Percentiles rank a stretch among this genome's conserved stretches.
Conservation (phyloP, 2,113 vertebrate genomes). For the Gopherus evgoodei region DNA sequence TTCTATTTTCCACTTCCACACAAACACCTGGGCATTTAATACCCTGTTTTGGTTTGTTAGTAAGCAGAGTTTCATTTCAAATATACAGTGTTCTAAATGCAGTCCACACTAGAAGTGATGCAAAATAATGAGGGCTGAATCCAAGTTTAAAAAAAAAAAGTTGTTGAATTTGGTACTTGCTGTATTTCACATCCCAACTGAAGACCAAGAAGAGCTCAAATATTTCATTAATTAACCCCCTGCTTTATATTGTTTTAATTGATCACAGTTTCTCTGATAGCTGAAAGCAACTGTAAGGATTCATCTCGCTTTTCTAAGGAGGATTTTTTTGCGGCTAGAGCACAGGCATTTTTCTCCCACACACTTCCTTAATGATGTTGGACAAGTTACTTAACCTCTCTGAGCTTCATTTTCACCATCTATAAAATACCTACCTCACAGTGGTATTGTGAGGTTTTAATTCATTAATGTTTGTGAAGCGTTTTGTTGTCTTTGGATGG, state of each 20-base stretch:
- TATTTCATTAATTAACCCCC: neutral
- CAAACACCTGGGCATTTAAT: slow-evolving; percentile 32
- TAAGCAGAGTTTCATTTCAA: neutral
- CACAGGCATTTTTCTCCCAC: neutral
- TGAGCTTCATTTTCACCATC: neutral
- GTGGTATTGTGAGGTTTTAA: neutral
- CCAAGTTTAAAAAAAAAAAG: neutral
- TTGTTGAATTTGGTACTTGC: neutral
- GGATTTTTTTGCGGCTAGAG: neutral
- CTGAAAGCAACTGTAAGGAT: neutral
- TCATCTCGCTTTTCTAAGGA: neutral
- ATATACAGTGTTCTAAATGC: neutral
- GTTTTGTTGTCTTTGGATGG: neutral
- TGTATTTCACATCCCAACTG: neutral
- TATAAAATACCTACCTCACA: neutral
- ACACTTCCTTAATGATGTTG: neutral
- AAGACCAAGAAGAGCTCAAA: neutral
- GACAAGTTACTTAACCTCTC: neutral
- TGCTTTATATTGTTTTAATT: neutral
- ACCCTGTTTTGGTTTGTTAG: neutral
- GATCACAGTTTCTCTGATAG: neutral
- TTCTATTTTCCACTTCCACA: slow-evolving; percentile 16
- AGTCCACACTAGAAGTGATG: neutral
- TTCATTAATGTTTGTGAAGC: neutral
- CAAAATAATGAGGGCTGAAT: neutral